Evolutionary conservation across 2,888 invertebrate species (phyloP).

Genomic region (Abrostola triplasia): DNA sequence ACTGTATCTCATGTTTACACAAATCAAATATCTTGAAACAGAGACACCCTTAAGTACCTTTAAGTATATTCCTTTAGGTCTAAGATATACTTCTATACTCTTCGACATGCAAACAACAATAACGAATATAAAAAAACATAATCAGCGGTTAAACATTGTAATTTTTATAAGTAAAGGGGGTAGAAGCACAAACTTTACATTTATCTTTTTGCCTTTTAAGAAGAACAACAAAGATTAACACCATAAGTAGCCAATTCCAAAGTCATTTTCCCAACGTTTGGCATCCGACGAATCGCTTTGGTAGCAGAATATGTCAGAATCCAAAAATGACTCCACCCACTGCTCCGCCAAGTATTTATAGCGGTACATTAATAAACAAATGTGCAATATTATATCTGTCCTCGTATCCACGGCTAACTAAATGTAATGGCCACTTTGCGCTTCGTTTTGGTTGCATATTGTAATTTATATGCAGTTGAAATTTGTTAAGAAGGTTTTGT

Average conservation of each 20-base stretch:
- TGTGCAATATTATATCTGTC: constrained; percentile 40
- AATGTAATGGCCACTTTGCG: constrained; percentile 6
- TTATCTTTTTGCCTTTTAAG: not conserved
- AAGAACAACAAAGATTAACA: not conserved
- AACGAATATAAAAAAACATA: not conserved
- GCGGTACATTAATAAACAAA: constrained; percentile 49
- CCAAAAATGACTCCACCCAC: constrained; percentile 55
- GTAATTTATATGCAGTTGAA: not conserved
- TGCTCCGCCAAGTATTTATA: constrained; percentile 49
- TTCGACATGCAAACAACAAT: too few relatives aligned
- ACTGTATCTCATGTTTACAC: too few relatives aligned
- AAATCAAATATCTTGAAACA: too few relatives aligned
- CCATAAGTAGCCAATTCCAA: not conserved
- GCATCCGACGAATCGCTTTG: constrained; percentile 17
- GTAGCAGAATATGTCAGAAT: constrained; percentile 26
- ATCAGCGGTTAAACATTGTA: not conserved
- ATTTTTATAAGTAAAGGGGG: too few relatives aligned
- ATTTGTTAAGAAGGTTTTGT: not conserved
- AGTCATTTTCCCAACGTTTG: constrained; percentile 1
- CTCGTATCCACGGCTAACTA: constrained; percentile 8
- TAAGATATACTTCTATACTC: too few relatives aligned
- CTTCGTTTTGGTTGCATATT: not conserved
- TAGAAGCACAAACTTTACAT: not conserved
- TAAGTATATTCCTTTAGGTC: too few relatives aligned
- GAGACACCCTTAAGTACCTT: too few relatives aligned